phyloP scores from a whole-genome alignment of 2,888 invertebrate genomes.

The Phyllotreta striolata region DNA sequence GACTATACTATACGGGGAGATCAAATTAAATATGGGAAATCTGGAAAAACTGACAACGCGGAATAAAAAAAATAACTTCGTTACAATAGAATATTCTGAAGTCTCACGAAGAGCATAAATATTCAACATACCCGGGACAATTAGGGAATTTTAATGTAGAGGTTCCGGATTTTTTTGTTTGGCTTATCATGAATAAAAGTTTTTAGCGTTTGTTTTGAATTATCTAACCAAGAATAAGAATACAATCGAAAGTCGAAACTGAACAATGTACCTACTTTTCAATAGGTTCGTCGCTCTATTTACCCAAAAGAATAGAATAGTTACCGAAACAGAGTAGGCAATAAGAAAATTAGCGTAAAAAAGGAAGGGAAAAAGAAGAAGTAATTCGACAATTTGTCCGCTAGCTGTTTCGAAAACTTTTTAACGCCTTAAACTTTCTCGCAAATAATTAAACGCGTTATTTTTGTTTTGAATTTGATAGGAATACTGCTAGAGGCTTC shows the following conservation, averaged over 20 bases:
- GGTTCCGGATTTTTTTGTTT: not conserved
- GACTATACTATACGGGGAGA: no score
- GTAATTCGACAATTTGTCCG: constrained; percentile 26
- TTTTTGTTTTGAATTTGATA: constrained; percentile 29
- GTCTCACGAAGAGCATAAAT: constrained; percentile 15
- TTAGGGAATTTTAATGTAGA: constrained; percentile 11
- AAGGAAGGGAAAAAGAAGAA: constrained; percentile 12
- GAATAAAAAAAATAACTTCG: no score
- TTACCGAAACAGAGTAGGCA: not conserved
- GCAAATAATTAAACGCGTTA: constrained; percentile 29
- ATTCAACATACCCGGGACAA: constrained; percentile 21
- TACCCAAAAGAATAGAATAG: constrained; percentile 25
- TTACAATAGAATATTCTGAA: constrained; percentile 8
- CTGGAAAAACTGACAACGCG: no score
- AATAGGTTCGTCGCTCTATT: constrained; percentile 20
- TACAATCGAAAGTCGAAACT: no score
- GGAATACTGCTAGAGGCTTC: constrained; percentile 19
- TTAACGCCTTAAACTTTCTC: constrained; percentile 21
- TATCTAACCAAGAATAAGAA: no score
- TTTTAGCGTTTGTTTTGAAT: no score
- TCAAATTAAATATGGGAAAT: no score
- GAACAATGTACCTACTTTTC: no score
- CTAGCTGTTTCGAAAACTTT: constrained; percentile 10
- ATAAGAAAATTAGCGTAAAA: not conserved
- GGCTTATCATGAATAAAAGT: no score